These are phyloP conservation scores for Sternotherus odoratus DNA, from an alignment of 2,797 vertebrate genomes.

Conservation along the genomic window DNA sequence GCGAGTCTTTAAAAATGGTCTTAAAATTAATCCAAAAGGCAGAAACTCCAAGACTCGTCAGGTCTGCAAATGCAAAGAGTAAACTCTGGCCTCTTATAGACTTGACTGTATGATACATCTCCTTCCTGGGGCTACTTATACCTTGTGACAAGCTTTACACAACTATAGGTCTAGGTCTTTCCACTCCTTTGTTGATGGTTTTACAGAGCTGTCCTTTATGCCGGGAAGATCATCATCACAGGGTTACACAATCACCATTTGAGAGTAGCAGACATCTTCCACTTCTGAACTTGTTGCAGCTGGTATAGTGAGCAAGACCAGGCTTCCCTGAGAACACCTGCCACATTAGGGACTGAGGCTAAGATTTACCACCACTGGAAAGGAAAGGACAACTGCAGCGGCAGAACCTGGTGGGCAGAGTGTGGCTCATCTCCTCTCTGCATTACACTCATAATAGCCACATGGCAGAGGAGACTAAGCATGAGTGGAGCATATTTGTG, in stretches of 20 bases:
- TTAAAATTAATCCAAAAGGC: background rate
- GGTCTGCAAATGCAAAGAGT: background rate
- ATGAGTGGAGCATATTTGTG: background rate
- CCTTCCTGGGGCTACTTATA: background rate
- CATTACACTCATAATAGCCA: background rate
- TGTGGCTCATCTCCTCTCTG: background rate
- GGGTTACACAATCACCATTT: background rate
- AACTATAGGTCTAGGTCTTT: background rate
- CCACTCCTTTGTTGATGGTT: background rate
- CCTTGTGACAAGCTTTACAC: background rate
- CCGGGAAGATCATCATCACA: background rate
- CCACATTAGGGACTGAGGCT: background rate
- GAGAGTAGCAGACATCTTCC: background rate
- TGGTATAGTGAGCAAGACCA: accelerated
- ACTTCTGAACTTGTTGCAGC: background rate
- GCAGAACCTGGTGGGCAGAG: background rate
- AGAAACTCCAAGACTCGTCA: background rate
- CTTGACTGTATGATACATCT: background rate
- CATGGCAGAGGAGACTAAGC: background rate
- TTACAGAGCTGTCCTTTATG: background rate
- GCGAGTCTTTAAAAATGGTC: background rate
- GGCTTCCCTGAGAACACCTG: accelerated
- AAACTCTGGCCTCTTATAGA: background rate
- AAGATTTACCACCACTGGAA: background rate
- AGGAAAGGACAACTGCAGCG: background rate